phyloP scores from a whole-genome alignment of 2,797 vertebrate genomes.

The Brotula barbata region DNA sequence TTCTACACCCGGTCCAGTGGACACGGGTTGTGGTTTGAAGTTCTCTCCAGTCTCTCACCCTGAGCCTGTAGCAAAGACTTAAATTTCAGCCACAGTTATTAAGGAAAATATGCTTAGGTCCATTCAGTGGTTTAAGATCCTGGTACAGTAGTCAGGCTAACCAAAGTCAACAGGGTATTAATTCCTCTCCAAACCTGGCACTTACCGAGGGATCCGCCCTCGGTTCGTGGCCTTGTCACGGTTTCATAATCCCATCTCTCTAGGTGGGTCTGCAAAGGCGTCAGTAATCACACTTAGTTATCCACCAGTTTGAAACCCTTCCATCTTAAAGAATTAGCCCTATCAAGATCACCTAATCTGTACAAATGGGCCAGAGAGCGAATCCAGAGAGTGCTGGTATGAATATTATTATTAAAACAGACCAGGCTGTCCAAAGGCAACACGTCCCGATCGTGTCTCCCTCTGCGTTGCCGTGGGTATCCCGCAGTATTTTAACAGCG shows the following conservation, averaged over 20 bases:
- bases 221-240: slow-evolving; percentile 35
- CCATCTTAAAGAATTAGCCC: slow-evolving; percentile 42
- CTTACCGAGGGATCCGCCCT: slow-evolving; percentile 36
- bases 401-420: slow-evolving; percentile 43
- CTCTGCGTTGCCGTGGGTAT: slow-evolving; percentile 39
- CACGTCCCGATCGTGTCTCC: slow-evolving; percentile 41
- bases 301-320: slow-evolving; percentile 42
- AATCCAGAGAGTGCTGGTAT: slow-evolving; percentile 46
- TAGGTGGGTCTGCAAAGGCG: slow-evolving; percentile 12
- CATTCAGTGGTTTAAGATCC: slow-evolving; percentile 51
- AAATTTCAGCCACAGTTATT: slow-evolving; percentile 61
- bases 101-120: slow-evolving; percentile 59
- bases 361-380: slow-evolving; percentile 68
- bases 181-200: slow-evolving; percentile 55
- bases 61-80: slow-evolving; percentile 31
- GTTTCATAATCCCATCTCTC: slow-evolving; percentile 28
- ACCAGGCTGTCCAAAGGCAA: slow-evolving; percentile 63
- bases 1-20: slow-evolving; percentile 26
- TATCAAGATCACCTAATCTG: slow-evolving; percentile 60
- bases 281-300: slow-evolving; percentile 26
- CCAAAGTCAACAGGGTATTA: slow-evolving; percentile 69
- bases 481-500: slow-evolving; percentile 49
- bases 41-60: slow-evolving; percentile 31
- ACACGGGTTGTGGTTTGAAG: slow-evolving; percentile 31
- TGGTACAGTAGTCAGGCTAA: slow-evolving; percentile 49